These are phyloP conservation scores for Listronotus oregonensis DNA, from an alignment of 1,140 invertebrate genomes.

Conservation along the genomic window DNA sequence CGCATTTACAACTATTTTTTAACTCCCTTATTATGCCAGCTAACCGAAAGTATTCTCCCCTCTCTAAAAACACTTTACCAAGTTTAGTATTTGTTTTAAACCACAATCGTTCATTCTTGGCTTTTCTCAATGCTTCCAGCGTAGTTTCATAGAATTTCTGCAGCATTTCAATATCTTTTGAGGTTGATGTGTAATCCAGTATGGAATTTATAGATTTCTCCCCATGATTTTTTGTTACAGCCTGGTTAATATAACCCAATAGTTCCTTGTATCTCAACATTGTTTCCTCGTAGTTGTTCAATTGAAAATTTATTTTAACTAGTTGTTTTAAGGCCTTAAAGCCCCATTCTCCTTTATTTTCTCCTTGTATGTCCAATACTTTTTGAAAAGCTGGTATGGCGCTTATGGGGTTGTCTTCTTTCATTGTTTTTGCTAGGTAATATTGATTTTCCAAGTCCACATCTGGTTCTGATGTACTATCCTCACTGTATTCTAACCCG, in stretches of 20 bases:
- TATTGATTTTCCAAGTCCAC: conserved; percentile 99
- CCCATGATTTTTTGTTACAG: conserved; percentile 98
- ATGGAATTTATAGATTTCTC: conserved; percentile 99
- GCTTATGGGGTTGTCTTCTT: conserved; percentile 91
- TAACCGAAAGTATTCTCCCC: conserved; percentile 90
- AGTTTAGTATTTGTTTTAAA: conserved; percentile 99
- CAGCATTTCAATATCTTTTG: conserved; percentile 97
- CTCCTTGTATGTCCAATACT: conserved; percentile 92
- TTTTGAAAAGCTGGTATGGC: conserved; percentile 94
- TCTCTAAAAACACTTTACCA: conserved; percentile 97
- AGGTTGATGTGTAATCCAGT: conserved; percentile 97
- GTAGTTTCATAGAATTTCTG: conserved; percentile 99
- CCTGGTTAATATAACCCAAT: conserved; percentile 95
- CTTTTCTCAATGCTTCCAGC: conserved; percentile 93
- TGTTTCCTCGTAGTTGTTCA: conserved; percentile 96
- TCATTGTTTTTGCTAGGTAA: conserved; percentile 98
- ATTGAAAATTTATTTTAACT: conserved; percentile 99
- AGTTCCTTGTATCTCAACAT: conserved; percentile 95
- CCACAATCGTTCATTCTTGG: conserved; percentile 98
- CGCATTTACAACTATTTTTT: conserved; percentile 94
- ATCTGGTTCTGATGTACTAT: conserved; percentile 96
- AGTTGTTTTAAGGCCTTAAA: conserved; percentile 99
- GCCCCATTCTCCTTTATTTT: conserved; percentile 99
- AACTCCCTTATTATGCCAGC: conserved; percentile 95
- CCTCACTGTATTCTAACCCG: conserved; percentile 84